Percentiles rank a stretch among this genome's conserved stretches.
These are phyloP conservation scores for Tachyglossus aculeatus DNA, from an alignment of 2,797 vertebrate genomes.

Conservation along the genomic window DNA sequence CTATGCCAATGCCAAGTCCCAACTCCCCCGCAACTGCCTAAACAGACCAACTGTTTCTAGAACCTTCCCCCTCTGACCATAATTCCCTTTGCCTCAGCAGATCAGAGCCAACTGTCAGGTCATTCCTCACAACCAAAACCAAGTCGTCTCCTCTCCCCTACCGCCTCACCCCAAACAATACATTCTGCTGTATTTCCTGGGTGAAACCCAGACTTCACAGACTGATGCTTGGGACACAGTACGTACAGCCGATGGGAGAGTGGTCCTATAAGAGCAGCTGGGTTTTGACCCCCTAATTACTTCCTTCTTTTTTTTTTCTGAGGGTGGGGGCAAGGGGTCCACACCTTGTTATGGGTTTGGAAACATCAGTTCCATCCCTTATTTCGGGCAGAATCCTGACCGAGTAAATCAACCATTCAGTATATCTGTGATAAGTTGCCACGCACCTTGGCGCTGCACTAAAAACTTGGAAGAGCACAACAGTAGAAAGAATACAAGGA, in stretches of 20 bases:
- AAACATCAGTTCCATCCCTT: no score
- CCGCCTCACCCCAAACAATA: neutral
- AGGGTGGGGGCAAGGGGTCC: no score
- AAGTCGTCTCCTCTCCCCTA: no score
- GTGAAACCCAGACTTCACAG: neutral
- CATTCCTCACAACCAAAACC: neutral
- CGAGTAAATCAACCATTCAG: no score
- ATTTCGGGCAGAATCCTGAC: no score
- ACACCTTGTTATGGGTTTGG: no score
- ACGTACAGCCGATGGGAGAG: neutral
- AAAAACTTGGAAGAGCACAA: no score
- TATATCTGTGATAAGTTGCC: no score
- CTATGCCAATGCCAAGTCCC: neutral
- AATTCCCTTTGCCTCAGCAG: neutral
- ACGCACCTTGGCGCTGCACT: no score
- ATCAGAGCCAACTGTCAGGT: neutral
- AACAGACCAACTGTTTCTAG: neutral
- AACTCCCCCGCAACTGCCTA: conserved; percentile 3
- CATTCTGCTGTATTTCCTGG: neutral
- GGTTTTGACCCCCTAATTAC: no score
- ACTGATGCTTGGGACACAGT: neutral
- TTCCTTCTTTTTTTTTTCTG: no score
- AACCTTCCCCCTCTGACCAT: neutral
- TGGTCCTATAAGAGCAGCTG: neutral
- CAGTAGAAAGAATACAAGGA: no score